Base-by-base conservation (phyloP, 1,140 invertebrate genomes). In the Danaus plexippus region DNA sequence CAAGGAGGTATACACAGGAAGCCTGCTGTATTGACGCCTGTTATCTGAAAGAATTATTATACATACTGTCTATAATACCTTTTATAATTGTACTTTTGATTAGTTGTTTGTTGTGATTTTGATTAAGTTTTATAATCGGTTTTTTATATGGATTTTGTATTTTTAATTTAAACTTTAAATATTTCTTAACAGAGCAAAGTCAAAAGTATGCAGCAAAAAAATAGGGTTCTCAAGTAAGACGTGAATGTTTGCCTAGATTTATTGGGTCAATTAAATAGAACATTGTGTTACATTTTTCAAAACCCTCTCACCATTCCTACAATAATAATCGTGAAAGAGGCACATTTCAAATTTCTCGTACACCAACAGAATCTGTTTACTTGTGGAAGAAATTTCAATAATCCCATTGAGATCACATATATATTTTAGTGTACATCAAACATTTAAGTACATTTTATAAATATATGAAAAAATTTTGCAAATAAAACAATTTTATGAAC, bases 321-420 rank as follows among this genome's bases (percentile, higher is more conserved):
- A 57, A 70, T 13, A 13, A 57, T 57, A n/a, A 75, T 66, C 18
- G 64, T 53, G 18, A 68, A 44, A 47, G 62, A 67, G 10, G 69
- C 71, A 43, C 63, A 60, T 69, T 66, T 69, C 50, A 77, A 63
- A 43, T 74, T 69, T 59, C 64, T 66, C 7, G 64, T 71, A 42
- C 69, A 72, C 32, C 54, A 71, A 54, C 75, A 74, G 54, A 67
- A 75, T 49, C 66, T 57, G 1, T 60, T 40, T n/a, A 69, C 48
- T 63, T 59, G 66, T 13, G 73, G 73, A 13, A 75, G 42, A 32
- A 41, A 66, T 9, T 43, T 32, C 18, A 69, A 64, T 46, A 65
- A 22, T 18, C 51, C 61, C 74, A 77, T 74, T 32, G 40, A 61
- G 43, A 12, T 45, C 32, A 42, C 11, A 12, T 50, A 13, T 57